phyloP scores from a whole-genome alignment of 2,113 vertebrate species.

The Neolamprologus fasciatus region DNA sequence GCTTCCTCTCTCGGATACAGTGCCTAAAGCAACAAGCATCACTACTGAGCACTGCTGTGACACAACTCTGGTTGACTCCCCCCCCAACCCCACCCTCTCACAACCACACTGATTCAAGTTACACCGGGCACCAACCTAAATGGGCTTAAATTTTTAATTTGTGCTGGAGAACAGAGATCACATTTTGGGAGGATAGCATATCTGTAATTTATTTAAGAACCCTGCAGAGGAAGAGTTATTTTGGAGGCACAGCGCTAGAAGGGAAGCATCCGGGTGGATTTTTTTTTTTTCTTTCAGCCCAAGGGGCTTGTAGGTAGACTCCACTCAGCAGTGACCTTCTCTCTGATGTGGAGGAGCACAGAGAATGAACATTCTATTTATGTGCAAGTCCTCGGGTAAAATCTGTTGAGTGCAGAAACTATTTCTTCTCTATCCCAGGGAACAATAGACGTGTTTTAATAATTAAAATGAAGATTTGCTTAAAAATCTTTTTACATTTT shows the following conservation, averaged over 20 bases:
- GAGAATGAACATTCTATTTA: slow-evolving; percentile 44
- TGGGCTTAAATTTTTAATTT: slow-evolving; percentile 73
- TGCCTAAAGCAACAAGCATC: slow-evolving; percentile 37
- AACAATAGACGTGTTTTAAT: slow-evolving; percentile 39
- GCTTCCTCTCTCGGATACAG: slow-evolving; percentile 7
- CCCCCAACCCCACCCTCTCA: neutral
- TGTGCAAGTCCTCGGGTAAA: slow-evolving; percentile 19
- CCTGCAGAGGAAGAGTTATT: slow-evolving; percentile 47
- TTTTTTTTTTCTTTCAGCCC: slow-evolving; percentile 23
- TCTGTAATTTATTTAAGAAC: slow-evolving; percentile 71
- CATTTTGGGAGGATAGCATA: slow-evolving; percentile 68
- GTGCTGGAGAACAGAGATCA: slow-evolving; percentile 63
- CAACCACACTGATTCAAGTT: slow-evolving; percentile 61
- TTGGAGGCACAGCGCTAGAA: slow-evolving; percentile 44
- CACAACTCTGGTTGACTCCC: slow-evolving; percentile 44
- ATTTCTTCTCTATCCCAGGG: neutral
- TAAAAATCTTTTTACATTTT: slow-evolving; percentile 35
- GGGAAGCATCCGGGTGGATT: slow-evolving; percentile 51
- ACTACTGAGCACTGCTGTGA: slow-evolving; percentile 36
- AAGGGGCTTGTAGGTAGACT: slow-evolving; percentile 47
- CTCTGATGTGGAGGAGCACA: slow-evolving; percentile 6
- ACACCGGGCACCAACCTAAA: slow-evolving; percentile 64
- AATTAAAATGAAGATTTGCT: slow-evolving; percentile 44
- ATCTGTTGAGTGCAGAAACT: neutral
- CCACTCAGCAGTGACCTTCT: slow-evolving; percentile 49